Percentiles rank a stretch among this genome's conserved stretches.
These are phyloP conservation scores for Etheostoma nigrum DNA, from an alignment of 2,797 vertebrate species.

Conservation along the genomic window DNA sequence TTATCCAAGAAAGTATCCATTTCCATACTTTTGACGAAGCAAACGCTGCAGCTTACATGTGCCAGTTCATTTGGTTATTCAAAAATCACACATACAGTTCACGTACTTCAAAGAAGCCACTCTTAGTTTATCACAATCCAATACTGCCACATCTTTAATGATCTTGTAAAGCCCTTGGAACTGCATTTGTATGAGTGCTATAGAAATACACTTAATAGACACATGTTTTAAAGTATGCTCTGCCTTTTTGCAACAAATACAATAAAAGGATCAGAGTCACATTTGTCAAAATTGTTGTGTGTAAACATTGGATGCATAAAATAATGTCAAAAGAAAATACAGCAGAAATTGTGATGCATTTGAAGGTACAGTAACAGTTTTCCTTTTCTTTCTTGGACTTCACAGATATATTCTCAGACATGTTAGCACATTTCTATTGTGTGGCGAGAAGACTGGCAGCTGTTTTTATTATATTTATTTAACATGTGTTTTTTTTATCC, in stretches of 20 bases:
- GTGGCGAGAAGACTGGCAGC: background rate
- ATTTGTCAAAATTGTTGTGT: background rate
- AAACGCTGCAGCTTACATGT: background rate
- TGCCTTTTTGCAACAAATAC: background rate
- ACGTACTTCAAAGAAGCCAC: background rate
- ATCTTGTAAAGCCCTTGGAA: background rate
- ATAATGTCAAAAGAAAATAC: background rate
- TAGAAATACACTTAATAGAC: background rate
- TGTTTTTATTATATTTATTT: background rate
- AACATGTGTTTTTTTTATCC: constrained; percentile 4
- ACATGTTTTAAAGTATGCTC: background rate
- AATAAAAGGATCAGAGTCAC: background rate
- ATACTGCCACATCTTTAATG: background rate
- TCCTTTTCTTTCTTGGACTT: background rate
- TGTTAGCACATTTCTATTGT: background rate
- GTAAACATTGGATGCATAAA: background rate
- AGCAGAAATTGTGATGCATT: background rate
- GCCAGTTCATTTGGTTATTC: background rate
- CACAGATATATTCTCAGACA: background rate
- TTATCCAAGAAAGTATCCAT: too few relatives aligned
- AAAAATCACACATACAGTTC: background rate
- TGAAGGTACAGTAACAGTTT: background rate
- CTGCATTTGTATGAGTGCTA: background rate
- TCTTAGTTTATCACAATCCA: constrained; percentile 2
- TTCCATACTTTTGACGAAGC: too few relatives aligned